These are phyloP conservation scores for Erebia palarica DNA, from an alignment of 2,888 invertebrate genomes.

Conservation along the genomic window DNA sequence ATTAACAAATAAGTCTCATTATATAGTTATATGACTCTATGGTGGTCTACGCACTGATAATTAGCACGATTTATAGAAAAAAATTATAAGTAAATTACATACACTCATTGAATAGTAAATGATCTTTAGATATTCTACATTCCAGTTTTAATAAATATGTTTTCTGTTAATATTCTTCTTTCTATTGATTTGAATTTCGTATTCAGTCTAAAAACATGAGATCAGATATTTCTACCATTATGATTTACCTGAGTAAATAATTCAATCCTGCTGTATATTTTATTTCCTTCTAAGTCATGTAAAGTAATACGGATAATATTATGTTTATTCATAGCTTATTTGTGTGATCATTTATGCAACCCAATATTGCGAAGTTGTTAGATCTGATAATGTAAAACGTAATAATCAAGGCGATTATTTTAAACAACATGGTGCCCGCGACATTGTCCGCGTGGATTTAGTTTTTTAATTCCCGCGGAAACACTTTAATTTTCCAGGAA, in stretches of 20 bases:
- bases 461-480: too few species aligned
- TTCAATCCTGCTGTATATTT: slow-evolving; percentile 20
- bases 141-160: neutral
- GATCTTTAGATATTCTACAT: neutral
- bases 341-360: slow-evolving; percentile 41
- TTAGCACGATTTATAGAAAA: slow-evolving; percentile 12
- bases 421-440: neutral
- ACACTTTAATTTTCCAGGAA: too few species aligned
- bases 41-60: slow-evolving; percentile 9
- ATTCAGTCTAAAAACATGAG: neutral
- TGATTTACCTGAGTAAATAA: neutral
- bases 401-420: slow-evolving; percentile 3
- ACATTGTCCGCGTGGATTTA: neutral
- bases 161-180: neutral
- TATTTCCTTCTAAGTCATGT: slow-evolving; percentile 40
- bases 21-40: slow-evolving; percentile 12
- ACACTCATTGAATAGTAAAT: neutral
- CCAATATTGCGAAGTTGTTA: slow-evolving; percentile 35
- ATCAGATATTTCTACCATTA: neutral
- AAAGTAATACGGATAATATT: slow-evolving; percentile 48
- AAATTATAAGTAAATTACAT: slow-evolving; percentile 9
- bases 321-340: slow-evolving; percentile 50
- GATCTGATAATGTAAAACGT: slow-evolving; percentile 11
- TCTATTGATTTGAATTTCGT: neutral
- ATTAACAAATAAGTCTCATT: slow-evolving; percentile 25